Base-by-base conservation (phyloP, 2,888 invertebrate species). In the Dryobota labecula region DNA sequence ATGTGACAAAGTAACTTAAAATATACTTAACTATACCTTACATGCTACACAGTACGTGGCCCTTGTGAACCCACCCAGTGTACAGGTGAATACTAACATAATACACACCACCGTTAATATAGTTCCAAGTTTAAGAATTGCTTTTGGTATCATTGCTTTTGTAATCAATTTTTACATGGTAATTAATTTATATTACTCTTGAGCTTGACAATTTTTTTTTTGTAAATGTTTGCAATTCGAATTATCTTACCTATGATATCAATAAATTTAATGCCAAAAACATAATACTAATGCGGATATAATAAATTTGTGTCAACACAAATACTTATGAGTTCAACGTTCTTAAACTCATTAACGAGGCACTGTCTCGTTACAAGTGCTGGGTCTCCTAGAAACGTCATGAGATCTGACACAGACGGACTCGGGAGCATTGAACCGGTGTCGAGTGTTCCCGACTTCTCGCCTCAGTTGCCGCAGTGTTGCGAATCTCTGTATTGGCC, bases 401-500 rank as follows among this genome's bases (percentile, higher is more conserved):
- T 56, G 66, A 70, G 76, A 78, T 69, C 41, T 47, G 77, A 49
- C 63, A 36, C 63, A 78, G 62, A 70, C 54, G 58, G 72, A 27
- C 18, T 84, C 84, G 91, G 84, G 94, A 90, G 90, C 94, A 90
- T 90, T 91, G 94, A 94, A 93, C 94, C 86, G 86, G 82, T 84
- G 74, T 80, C 78, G 80, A 84, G 76, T 81, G 80, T 80, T 65
- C 80, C 76, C 78, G 76, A 78, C 60, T 74, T 70, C 70, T 70
- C 78, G 76, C 75, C 75, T 82, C 76, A 79, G 82, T 85, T 82
- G 84, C 84, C 87, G 86, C 87, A 86, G 87, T 88, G 87, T 83
- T 83, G 92, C 90, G 89, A 90, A 91, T 92, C 90, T 90, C 89
- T 85, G 84, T 82, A 88, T 92, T 90, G 93, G 90, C 94, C 94